Conservation (phyloP, 2,888 invertebrate genomes). For the Piscicola geometra region DNA sequence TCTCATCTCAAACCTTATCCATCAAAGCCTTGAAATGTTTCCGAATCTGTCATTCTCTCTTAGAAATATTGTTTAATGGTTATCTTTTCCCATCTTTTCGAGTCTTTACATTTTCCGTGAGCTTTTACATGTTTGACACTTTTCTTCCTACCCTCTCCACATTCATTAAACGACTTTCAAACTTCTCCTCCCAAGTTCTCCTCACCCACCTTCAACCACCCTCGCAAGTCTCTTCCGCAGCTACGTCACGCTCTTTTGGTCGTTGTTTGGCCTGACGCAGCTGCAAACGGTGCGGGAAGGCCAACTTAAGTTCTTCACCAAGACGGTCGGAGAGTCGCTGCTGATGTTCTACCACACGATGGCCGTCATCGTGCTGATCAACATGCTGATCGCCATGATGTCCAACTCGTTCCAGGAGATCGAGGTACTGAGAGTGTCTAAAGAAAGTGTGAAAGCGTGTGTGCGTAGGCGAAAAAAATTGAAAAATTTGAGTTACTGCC, state of each 20-base stretch:
- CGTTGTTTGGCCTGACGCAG: conserved; percentile 57
- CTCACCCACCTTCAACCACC: background rate
- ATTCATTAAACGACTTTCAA: too few relatives aligned
- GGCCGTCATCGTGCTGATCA: conserved; percentile 58
- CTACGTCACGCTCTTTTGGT: conserved; percentile 57
- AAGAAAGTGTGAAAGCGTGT: background rate
- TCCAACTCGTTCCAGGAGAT: conserved; percentile 58
- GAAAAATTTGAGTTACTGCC: too few relatives aligned
- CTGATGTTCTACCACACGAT: conserved; percentile 58
- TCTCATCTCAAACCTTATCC: too few relatives aligned
- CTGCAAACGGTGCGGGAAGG: conserved; percentile 52
- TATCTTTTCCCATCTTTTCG: too few relatives aligned
- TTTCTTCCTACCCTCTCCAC: too few relatives aligned
- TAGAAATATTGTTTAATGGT: too few relatives aligned
- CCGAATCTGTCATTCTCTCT: too few relatives aligned
- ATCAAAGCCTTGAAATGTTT: too few relatives aligned
- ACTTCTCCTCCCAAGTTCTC: background rate
- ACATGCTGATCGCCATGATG: conserved; percentile 60
- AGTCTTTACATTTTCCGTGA: background rate
- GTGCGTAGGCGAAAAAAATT: too few relatives aligned
- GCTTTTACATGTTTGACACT: background rate
- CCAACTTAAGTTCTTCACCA: conserved; percentile 55
- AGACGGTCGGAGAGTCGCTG: conserved; percentile 55
- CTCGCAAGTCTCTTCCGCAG: conserved; percentile 54
- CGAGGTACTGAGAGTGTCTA: conserved; percentile 49